A percentile compares a stretch with the other conserved stretches of the same genome.
These are phyloP conservation scores for Zaprionus ghesquierei DNA, from an alignment of 1,140 invertebrate genomes.

Conservation along the genomic window DNA sequence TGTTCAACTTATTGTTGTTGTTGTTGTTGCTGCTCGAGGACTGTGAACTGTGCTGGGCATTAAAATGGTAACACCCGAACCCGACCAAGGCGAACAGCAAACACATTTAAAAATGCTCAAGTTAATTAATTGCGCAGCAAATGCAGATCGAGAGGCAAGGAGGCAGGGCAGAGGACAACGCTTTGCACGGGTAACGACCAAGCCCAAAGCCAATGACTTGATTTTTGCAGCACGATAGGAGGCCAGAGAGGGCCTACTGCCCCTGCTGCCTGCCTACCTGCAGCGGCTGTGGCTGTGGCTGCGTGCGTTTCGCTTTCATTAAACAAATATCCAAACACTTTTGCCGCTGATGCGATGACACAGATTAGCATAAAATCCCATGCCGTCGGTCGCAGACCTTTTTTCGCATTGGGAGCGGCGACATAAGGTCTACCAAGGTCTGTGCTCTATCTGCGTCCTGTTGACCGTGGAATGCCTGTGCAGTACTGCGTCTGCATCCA, in stretches of 20 bases:
- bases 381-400: slow-evolving; percentile 20
- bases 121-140: slow-evolving; percentile 76
- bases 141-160: slow-evolving; percentile 47
- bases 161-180: slow-evolving; percentile 18
- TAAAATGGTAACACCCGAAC: slow-evolving; percentile 73
- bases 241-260: slow-evolving; percentile 5
- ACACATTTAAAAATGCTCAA: slow-evolving; percentile 80
- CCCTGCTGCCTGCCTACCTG: neutral
- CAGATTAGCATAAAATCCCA: slow-evolving; percentile 57
- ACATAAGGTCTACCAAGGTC: slow-evolving; percentile 67
- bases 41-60: slow-evolving; percentile 41
- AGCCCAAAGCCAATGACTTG: slow-evolving; percentile 72
- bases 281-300: slow-evolving; percentile 2
- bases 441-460: slow-evolving; percentile 8
- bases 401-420: slow-evolving; percentile 55
- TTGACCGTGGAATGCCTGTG: neutral
- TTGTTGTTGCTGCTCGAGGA: slow-evolving; percentile 30
- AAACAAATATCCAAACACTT: slow-evolving; percentile 80
- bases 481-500: slow-evolving; percentile 14
- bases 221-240: slow-evolving; percentile 67
- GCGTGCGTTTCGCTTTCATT: slow-evolving; percentile 73
- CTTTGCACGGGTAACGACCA: slow-evolving; percentile 22
- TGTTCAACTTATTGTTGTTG: slow-evolving; percentile 57
- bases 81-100: slow-evolving; percentile 49
- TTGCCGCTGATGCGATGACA: slow-evolving; percentile 76